Evolutionary conservation across 1,140 invertebrate species (phyloP), one percentile per base, ranked within the genome.

Genomic region (Berghia stephanieae): DNA sequence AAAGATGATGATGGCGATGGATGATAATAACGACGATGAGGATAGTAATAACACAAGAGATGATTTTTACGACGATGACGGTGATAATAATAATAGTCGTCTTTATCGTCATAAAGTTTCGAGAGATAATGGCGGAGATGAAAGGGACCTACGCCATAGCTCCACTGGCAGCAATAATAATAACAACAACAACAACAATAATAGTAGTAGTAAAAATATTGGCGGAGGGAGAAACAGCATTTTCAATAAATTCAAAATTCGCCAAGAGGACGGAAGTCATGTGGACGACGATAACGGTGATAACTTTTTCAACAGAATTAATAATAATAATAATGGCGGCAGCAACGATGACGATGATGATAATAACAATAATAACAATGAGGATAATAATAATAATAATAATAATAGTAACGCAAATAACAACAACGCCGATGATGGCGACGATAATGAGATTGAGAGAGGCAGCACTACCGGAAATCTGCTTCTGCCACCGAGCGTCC

Each of bases 281-380:
- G n/a, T n/a, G n/a, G n/a, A n/a, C n/a, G n/a, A n/a, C n/a, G n/a
- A n/a, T n/a, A n/a, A n/a, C n/a, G n/a, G n/a, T n/a, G n/a, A n/a
- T n/a, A n/a, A n/a, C n/a, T n/a, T n/a, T n/a, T n/a, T n/a, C n/a
- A n/a, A n/a, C n/a, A n/a, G n/a, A n/a, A n/a, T n/a, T n/a, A n/a
- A n/a, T n/a, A n/a, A n/a, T 6, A 79, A 79, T 40, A 81, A 84
- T n/a, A 74, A 80, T 38, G 79, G 78, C 10, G 77, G 80, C 42
- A 80, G 57, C 55, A 72, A 57, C 21, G 69, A 76, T 21, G 73
- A 27, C 8, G 79, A 78, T 8, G 79, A 80, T n/a, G n/a, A n/a
- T n/a, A n/a, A n/a, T n/a, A n/a, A n/a, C n/a, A n/a, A n/a, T n/a
- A n/a, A n/a, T n/a, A n/a, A n/a, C n/a, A n/a, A n/a, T n/a, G n/a